Conservation (phyloP, 2,113 vertebrate species). For the Poeciliopsis turrubarensis region DNA sequence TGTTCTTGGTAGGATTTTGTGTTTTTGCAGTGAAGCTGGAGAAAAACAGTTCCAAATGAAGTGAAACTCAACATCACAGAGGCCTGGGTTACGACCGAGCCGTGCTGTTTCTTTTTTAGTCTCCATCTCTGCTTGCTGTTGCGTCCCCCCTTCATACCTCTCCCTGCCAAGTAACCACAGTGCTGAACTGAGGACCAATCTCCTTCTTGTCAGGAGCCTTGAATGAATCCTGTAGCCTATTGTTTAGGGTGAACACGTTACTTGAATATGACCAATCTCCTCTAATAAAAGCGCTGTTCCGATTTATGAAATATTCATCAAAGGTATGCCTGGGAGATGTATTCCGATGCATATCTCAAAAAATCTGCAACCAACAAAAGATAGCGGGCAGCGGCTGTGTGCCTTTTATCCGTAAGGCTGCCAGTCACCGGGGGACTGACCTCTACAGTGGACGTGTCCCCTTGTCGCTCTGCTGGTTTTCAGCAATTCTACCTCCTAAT, state of each 20-base stretch:
- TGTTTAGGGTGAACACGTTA: constrained; percentile 68
- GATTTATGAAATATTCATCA: constrained; percentile 80
- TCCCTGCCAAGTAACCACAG: constrained; percentile 50
- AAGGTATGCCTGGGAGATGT: constrained; percentile 63
- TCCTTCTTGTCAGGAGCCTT: constrained; percentile 59
- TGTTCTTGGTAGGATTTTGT: no score
- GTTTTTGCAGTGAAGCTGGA: not conserved
- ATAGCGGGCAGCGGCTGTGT: constrained; percentile 51
- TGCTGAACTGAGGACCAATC: constrained; percentile 50
- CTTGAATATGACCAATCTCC: constrained; percentile 74
- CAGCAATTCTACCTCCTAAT: constrained; percentile 64
- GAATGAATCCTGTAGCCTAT: constrained; percentile 71
- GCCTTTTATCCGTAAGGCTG: constrained; percentile 52
- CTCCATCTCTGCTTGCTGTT: constrained; percentile 37
- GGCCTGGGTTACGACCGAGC: constrained; percentile 21
- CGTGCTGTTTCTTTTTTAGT: constrained; percentile 7
- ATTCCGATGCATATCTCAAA: constrained; percentile 64
- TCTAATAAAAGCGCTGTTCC: constrained; percentile 69
- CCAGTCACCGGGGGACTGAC: constrained; percentile 60
- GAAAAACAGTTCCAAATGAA: constrained; percentile 22
- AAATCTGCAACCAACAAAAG: constrained; percentile 66
- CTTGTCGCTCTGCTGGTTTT: constrained; percentile 69
- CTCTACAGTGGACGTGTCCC: constrained; percentile 59
- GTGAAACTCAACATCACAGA: constrained; percentile 47
- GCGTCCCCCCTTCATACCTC: constrained; percentile 43